phyloP scores from a whole-genome alignment of 2,888 invertebrate genomes.

The Drosophila subquinaria region DNA sequence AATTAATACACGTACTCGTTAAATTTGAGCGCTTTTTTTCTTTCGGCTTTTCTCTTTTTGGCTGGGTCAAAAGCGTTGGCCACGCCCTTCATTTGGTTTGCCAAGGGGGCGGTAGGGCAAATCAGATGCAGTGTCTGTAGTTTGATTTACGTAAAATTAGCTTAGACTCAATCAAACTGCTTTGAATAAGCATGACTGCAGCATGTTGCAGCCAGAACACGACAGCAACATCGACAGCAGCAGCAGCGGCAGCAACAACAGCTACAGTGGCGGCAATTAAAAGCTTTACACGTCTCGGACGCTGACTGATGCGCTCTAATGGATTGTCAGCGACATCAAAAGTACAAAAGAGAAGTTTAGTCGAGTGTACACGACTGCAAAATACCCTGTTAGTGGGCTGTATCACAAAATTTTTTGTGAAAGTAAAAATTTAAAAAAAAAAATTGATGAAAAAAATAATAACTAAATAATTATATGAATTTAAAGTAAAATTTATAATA shows the following conservation, averaged over 20 bases:
- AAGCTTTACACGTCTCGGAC: slow-evolving; percentile 60
- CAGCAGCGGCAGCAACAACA: slow-evolving; percentile 6
- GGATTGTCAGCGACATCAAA: slow-evolving; percentile 58
- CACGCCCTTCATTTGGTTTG: slow-evolving; percentile 22
- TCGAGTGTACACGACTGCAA: neutral
- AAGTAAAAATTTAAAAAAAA: no score
- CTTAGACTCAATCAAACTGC: slow-evolving; percentile 20
- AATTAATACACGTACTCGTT: slow-evolving; percentile 50
- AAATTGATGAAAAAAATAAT: no score
- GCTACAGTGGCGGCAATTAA: slow-evolving; percentile 67
- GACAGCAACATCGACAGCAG: slow-evolving; percentile 9
- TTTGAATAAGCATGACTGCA: slow-evolving; percentile 25
- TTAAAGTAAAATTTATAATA: no score
- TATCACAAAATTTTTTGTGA: no score
- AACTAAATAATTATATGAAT: no score
- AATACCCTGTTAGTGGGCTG: neutral
- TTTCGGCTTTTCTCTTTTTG: neutral
- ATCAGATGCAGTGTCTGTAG: neutral
- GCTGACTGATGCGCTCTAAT: slow-evolving; percentile 61
- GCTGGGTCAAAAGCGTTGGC: slow-evolving; percentile 19
- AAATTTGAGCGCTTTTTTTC: neutral
- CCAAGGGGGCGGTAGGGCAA: neutral
- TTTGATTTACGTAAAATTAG: slow-evolving; percentile 1
- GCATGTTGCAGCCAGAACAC: slow-evolving; percentile 29
- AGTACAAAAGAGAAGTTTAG: neutral